Evolutionary conservation across 1,140 invertebrate species (phyloP), one percentile per base, ranked within the genome.

Genomic region (Colletes latitarsis): DNA sequence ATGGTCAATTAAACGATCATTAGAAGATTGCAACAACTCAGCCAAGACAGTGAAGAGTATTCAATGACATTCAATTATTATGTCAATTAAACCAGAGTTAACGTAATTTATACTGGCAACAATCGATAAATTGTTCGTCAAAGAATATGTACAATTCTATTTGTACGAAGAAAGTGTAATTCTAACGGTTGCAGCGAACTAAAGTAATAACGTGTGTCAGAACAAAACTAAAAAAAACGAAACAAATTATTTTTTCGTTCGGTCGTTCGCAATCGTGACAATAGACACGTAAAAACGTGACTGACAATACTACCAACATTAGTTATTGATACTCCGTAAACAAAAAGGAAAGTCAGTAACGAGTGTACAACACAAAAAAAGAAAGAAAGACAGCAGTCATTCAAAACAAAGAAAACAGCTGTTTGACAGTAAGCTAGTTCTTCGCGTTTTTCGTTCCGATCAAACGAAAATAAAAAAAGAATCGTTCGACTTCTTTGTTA

Each of bases 381-480:
- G n/a, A 53, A 55, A 60, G 6, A 19, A n/a, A 19, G 49, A 52
- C n/a, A 73, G 60, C 21, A 14, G 49, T 66, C n/a, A 21, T 78
- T 66, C 46, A 82, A 82, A 57, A 77, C 75, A 71, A 77, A 78
- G 66, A 14, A 49, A 77, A 64, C 66, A 57, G 49, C 75, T 78
- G 57, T 57, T 77, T 12, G 41, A 17, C 9, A 14, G 8, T 15
- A 58, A 4, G 39, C 15, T 30, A 6, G 6, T 4, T 0, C 19
- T 6, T 53, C 49, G 10, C 0, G 6, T 64, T 21, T 49, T 9
- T 57, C 39, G 8, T 19, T 64, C 43, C 12, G 4, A 8, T 6
- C 15, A 0, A 15, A 15, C 6, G 6, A 49, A n/a, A 66, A 57
- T 17, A 17, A 21, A 58, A 4, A 10, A 17, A 41, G 19, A 12